These are phyloP conservation scores for Cremastinae sp. DNA, from an alignment of 2,888 invertebrate species.

Conservation along the genomic window DNA sequence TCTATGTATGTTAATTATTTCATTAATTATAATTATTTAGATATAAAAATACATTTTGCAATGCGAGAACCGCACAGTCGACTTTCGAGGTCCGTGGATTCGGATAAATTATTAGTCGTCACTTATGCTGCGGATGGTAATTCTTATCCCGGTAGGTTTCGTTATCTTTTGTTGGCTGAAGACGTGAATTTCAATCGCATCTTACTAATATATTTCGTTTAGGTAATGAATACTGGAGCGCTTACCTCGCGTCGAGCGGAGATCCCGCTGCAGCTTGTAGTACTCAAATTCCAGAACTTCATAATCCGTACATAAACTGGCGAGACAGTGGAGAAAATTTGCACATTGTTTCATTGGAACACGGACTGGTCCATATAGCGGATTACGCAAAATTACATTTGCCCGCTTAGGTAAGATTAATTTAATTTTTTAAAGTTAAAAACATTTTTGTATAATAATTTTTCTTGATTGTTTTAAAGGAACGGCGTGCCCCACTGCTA, in stretches of 20 bases:
- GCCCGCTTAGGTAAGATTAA: conserved; percentile 73
- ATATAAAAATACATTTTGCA: conserved; percentile 78
- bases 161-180: not conserved
- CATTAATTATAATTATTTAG: conserved; percentile 57
- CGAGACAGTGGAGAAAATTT: conserved; percentile 81
- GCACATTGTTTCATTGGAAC: conserved; percentile 80
- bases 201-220: too few species aligned
- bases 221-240: conserved; percentile 88
- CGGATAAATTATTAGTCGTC: conserved; percentile 82
- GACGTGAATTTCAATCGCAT: not conserved
- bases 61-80: conserved; percentile 76
- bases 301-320: conserved; percentile 83
- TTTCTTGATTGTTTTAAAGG: conserved; percentile 53
- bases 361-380: conserved; percentile 76
- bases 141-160: conserved; percentile 82
- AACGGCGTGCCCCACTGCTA: conserved; percentile 64
- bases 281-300: conserved; percentile 83
- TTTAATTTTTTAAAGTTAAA: not conserved
- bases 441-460: too few species aligned
- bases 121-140: conserved; percentile 89
- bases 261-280: conserved; percentile 85
- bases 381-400: conserved; percentile 76
- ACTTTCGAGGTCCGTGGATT: conserved; percentile 70
- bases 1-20: not conserved
- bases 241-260: conserved; percentile 82